Evolutionary conservation across 2,888 invertebrate species (phyloP).

Genomic region (Aphrophora alni): DNA sequence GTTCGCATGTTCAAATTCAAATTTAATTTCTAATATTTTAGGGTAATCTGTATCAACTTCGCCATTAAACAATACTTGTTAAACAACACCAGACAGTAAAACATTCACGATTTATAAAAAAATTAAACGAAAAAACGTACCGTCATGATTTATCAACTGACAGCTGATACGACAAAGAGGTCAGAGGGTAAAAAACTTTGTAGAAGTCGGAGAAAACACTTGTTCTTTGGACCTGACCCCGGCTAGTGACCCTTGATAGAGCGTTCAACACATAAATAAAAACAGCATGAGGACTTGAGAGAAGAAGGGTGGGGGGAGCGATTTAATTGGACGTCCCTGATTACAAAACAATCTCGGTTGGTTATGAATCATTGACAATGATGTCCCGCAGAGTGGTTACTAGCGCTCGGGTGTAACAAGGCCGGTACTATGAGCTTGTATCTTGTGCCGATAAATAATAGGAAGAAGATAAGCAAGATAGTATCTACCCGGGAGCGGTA

Average conservation of each 20-base stretch:
- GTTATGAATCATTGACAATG: background rate
- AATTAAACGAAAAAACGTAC: background rate
- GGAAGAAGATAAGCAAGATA: background rate
- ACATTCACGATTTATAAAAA: background rate
- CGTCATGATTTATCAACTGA: background rate
- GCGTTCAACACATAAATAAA: slow-evolving; percentile 1
- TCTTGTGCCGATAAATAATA: background rate
- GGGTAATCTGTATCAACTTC: too few relatives aligned
- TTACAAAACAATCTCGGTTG: background rate
- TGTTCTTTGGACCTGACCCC: background rate
- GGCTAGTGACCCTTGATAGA: background rate
- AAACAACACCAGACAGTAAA: background rate
- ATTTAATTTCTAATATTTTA: too few relatives aligned
- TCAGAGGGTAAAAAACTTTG: slow-evolving; percentile 4
- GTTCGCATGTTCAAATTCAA: too few relatives aligned
- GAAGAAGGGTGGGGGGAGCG: background rate
- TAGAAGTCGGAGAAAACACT: background rate
- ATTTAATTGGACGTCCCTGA: slow-evolving; percentile 6
- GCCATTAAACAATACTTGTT: background rate
- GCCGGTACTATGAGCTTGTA: background rate
- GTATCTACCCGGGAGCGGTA: too few relatives aligned
- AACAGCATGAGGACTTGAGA: background rate
- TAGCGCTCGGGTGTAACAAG: background rate
- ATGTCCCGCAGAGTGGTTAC: background rate
- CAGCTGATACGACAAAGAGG: slow-evolving; percentile 5